These are phyloP conservation scores for Cantharis nigra DNA, from an alignment of 2,888 invertebrate species.

Conservation along the genomic window DNA sequence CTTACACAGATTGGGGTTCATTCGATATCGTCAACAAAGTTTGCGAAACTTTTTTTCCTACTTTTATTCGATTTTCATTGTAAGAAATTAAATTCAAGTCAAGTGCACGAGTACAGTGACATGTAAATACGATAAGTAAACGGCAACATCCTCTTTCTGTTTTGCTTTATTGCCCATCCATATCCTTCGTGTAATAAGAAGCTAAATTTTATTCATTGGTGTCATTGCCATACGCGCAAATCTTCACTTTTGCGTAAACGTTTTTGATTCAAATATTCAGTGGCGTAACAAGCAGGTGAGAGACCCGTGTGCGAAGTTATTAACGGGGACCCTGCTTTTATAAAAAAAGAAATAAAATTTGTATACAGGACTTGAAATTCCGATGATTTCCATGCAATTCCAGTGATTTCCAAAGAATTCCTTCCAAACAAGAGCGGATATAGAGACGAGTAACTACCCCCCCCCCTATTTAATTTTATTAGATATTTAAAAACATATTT, in stretches of 20 bases:
- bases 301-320: no score
- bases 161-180: constrained; percentile 11
- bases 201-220: background rate
- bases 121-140: constrained; percentile 10
- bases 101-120: constrained; percentile 26
- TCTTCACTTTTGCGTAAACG: background rate
- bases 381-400: no score
- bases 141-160: constrained; percentile 16
- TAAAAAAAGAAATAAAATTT: no score
- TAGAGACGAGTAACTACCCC: no score
- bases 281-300: no score
- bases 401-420: no score
- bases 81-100: constrained; percentile 11
- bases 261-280: background rate
- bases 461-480: no score
- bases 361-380: no score
- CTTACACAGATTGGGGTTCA: background rate
- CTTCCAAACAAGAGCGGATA: no score
- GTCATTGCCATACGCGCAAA: constrained; percentile 18
- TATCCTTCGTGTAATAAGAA: constrained; percentile 10
- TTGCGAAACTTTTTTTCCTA: background rate
- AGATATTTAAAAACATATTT: no score
- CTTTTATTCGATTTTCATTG: background rate
- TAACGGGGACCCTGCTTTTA: no score
- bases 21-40: background rate